Percentiles rank a stretch among this genome's conserved stretches.
Conservation (phyloP, 30 jellyfish, hydroid and myxozoan species). For the Hydractinia echinata region DNA sequence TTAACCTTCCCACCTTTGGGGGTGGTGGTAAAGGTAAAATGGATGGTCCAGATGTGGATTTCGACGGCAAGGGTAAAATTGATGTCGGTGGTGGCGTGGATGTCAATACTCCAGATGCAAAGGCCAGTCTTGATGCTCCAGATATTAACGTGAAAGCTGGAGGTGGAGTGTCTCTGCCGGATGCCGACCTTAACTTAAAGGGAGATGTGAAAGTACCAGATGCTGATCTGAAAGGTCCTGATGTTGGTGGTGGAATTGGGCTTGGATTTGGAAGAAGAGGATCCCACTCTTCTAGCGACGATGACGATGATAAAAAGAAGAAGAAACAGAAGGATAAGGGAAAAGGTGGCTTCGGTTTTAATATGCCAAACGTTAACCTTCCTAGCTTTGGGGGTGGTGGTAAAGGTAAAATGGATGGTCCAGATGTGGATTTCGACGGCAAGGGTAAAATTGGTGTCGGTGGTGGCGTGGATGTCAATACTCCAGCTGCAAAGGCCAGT, state of each 20-base stretch:
- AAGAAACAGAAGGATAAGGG: slow-evolving; percentile 10
- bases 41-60: slow-evolving; percentile 37
- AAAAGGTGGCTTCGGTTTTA: slow-evolving; percentile 31
- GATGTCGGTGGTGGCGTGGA: slow-evolving; percentile 18
- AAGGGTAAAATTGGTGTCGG: slow-evolving; percentile 9
- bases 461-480: slow-evolving; percentile 24
- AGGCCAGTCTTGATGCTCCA: slow-evolving; percentile 25
- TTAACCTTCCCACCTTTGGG: slow-evolving; percentile 24
- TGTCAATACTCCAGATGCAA: slow-evolving; percentile 22
- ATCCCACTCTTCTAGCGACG: neutral
- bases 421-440: slow-evolving; percentile 39
- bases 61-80: slow-evolving; percentile 20
- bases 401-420: slow-evolving; percentile 26
- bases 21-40: slow-evolving; percentile 36
- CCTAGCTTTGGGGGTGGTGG: slow-evolving; percentile 40
- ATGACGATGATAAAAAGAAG: slow-evolving; percentile 25
- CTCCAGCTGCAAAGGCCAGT: slow-evolving; percentile 13
- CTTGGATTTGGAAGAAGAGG: slow-evolving; percentile 15
- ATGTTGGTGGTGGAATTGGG: slow-evolving; percentile 32
- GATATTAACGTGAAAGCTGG: slow-evolving; percentile 26
- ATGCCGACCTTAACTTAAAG: slow-evolving; percentile 9
- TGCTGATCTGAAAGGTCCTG: slow-evolving; percentile 18
- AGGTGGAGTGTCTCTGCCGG: slow-evolving; percentile 11
- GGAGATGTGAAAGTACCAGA: neutral
- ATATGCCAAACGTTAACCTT: slow-evolving; percentile 4